These are phyloP conservation scores for Ochotona princeps DNA, from an alignment of 2,113 vertebrate genomes.

Conservation along the genomic window DNA sequence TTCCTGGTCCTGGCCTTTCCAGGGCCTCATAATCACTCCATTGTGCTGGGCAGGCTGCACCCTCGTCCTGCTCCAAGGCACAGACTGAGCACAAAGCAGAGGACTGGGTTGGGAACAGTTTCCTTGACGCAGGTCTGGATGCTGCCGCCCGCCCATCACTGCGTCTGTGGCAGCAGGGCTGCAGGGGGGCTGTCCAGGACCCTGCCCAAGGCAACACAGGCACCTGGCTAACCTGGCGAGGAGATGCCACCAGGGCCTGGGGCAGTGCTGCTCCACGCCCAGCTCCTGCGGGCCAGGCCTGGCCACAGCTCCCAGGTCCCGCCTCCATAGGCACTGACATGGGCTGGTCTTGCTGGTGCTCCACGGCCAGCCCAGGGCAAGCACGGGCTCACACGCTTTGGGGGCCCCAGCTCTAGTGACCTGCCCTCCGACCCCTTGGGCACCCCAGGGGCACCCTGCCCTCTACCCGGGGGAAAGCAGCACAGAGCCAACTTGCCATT, in stretches of 20 bases:
- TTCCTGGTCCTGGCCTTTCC: no score
- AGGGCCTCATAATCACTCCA: background rate
- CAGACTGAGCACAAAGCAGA: slow-evolving; percentile 33
- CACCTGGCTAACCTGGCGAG: no score
- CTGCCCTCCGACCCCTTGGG: no score
- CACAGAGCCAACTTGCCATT: slow-evolving; percentile 87
- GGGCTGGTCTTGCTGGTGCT: no score
- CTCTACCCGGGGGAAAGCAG: no score
- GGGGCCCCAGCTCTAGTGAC: background rate
- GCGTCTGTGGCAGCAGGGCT: no score
- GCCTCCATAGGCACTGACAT: background rate
- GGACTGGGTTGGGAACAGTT: background rate
- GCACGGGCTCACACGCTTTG: no score
- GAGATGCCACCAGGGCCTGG: no score
- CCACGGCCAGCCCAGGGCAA: no score
- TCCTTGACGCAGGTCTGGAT: no score
- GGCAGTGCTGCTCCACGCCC: background rate
- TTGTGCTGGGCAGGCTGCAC: background rate
- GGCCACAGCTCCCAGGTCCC: background rate
- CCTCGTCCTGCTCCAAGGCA: background rate
- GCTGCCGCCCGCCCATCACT: no score
- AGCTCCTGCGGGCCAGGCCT: background rate
- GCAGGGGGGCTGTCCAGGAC: background rate
- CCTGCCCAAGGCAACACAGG: background rate
- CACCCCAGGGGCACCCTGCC: no score